A percentile compares a stretch with the other conserved stretches of the same genome.
These are phyloP conservation scores for Callocephalon fimbriatum DNA, from an alignment of 2,113 vertebrate species.

Conservation along the genomic window DNA sequence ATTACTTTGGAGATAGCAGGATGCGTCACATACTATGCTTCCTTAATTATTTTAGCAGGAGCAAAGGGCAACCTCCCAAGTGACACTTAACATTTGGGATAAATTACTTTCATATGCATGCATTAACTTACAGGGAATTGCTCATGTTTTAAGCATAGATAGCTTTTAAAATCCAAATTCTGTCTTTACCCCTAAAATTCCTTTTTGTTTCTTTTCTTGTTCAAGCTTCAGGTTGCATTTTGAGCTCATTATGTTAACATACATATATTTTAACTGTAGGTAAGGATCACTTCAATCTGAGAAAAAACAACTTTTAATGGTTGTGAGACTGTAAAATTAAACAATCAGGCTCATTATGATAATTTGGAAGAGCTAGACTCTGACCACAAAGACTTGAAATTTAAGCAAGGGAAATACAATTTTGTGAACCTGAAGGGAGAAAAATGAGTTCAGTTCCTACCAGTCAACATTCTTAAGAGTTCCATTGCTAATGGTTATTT, in stretches of 20 bases:
- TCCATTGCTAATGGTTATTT: neutral
- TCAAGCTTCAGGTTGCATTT: neutral
- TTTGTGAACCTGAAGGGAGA: neutral
- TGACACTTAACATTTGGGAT: neutral
- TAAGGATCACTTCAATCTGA: neutral
- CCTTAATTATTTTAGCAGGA: neutral
- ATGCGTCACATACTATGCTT: neutral
- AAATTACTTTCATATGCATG: neutral
- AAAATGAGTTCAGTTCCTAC: neutral
- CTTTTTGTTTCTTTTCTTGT: neutral
- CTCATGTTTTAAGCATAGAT: neutral
- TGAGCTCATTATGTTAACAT: neutral
- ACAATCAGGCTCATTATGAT: neutral
- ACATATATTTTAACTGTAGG: neutral
- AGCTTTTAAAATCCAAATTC: neutral
- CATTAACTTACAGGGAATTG: neutral
- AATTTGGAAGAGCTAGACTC: neutral
- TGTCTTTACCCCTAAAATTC: neutral
- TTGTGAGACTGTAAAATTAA: neutral
- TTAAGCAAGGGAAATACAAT: neutral
- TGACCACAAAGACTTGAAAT: neutral
- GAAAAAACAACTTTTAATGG: neutral
- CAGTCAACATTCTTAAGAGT: neutral
- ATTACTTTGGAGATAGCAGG: neutral
- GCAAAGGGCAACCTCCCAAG: neutral